These are phyloP conservation scores for Lates calcarifer DNA, from an alignment of 2,113 vertebrate genomes.

Conservation along the genomic window DNA sequence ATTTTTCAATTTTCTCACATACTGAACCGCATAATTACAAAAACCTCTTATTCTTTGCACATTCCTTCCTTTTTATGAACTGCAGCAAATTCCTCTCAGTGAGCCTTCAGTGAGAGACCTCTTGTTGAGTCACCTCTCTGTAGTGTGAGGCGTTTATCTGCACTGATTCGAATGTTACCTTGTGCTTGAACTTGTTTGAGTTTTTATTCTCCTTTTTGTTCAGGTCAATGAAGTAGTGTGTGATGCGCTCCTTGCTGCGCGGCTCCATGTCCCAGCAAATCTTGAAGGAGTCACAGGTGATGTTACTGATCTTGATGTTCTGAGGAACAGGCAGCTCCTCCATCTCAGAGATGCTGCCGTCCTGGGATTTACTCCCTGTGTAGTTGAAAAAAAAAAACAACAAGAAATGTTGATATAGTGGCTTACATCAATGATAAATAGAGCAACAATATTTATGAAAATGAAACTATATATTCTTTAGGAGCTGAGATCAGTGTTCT, in stretches of 20 bases:
- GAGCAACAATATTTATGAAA: not conserved
- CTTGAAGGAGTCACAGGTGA: slow-evolving; percentile 99
- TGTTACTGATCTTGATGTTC: slow-evolving; percentile 99
- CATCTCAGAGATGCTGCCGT: slow-evolving; percentile 95
- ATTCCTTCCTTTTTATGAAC: not conserved
- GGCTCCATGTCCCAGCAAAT: slow-evolving; percentile 99
- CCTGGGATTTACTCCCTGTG: slow-evolving; percentile 89
- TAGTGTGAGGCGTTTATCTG: not conserved
- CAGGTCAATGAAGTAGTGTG: slow-evolving; percentile 99
- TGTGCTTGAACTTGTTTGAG: slow-evolving; percentile 99
- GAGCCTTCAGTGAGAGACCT: not conserved
- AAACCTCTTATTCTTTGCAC: not conserved
- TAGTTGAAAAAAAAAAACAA: not conserved
- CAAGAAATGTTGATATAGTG: not conserved
- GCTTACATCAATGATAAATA: not conserved
- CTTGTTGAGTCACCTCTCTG: slow-evolving; percentile 27
- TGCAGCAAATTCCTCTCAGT: not conserved
- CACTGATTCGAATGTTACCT: slow-evolving; percentile 85
- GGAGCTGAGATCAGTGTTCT: not conserved
- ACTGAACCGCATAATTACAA: not conserved
- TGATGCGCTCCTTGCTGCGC: slow-evolving; percentile 96
- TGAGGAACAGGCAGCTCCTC: slow-evolving; percentile 96
- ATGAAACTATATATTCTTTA: not conserved
- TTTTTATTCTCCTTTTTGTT: slow-evolving; percentile 99
- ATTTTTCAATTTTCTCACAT: not conserved